phyloP scores from a whole-genome alignment of 2,113 vertebrate species.

The Protobothrops mucrosquamatus region DNA sequence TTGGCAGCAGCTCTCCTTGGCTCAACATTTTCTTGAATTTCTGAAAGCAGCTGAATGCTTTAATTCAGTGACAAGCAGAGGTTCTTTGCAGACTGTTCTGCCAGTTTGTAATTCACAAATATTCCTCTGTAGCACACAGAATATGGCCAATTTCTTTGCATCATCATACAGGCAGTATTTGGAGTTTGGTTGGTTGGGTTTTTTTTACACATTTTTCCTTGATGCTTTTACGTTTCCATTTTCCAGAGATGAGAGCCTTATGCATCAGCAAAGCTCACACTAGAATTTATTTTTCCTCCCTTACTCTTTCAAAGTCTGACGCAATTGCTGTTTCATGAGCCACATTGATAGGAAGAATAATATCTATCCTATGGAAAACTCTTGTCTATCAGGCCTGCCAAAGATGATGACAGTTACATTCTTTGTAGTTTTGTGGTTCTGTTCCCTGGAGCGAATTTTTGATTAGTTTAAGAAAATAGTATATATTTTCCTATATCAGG shows the following conservation, averaged over 20 bases:
- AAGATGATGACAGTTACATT: background rate
- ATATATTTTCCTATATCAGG: background rate
- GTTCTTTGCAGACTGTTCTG: conserved; percentile 37
- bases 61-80: conserved; percentile 53
- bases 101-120: conserved; percentile 31
- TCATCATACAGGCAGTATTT: background rate
- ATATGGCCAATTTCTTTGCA: background rate
- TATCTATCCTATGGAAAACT: background rate
- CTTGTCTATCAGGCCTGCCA: background rate
- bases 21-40: conserved; percentile 37
- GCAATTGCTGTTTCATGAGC: background rate
- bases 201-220: background rate
- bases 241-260: background rate
- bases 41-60: conserved; percentile 55
- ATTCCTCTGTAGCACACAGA: conserved; percentile 21
- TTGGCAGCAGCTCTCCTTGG: conserved; percentile 60
- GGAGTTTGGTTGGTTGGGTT: background rate
- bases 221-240: background rate
- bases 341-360: background rate
- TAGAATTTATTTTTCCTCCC: background rate
- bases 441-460: background rate
- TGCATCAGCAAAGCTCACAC: background rate
- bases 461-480: background rate
- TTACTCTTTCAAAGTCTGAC: background rate
- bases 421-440: background rate